Conservation (phyloP, 53 echinoderm and acorn worm species). For the Henricia sp. region DNA sequence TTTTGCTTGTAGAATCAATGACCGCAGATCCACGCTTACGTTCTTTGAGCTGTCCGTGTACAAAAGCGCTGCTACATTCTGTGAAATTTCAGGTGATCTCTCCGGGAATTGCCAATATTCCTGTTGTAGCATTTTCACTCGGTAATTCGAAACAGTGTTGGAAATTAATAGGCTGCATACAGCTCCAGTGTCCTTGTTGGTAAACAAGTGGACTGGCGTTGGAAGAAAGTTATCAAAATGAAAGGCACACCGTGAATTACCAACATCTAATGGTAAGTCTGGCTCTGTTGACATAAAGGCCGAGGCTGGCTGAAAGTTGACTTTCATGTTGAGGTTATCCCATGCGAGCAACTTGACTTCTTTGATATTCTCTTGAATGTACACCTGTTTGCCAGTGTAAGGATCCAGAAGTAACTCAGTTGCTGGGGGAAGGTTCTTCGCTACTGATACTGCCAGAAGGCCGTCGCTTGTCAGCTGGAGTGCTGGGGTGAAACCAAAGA, state of each 20-base stretch:
- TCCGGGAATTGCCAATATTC: background rate
- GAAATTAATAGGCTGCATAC: conserved; percentile 22
- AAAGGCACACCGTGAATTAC: background rate
- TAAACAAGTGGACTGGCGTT: conserved; percentile 10
- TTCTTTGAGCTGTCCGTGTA: background rate
- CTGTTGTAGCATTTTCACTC: background rate
- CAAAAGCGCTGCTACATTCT: conserved; percentile 3
- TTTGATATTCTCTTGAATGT: background rate
- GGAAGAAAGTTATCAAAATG: conserved; percentile 26
- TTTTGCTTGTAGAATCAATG: conserved; percentile 20
- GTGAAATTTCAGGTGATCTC: conserved; percentile 9
- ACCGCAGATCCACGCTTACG: conserved; percentile 6
- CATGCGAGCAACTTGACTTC: conserved; percentile 17
- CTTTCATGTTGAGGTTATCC: conserved; percentile 23
- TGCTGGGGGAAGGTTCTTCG: conserved; percentile 19
- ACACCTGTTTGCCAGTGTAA: background rate
- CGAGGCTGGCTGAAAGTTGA: conserved; percentile 11
- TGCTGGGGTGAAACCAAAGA: conserved; percentile 4
- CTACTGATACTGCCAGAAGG: conserved; percentile 6
- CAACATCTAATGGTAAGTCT: background rate
- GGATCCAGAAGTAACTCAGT: conserved; percentile 11
- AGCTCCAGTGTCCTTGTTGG: conserved; percentile 1
- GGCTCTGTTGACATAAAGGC: background rate
- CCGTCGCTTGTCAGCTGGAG: conserved; percentile 23
- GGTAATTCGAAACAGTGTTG: conserved; percentile 21